A percentile compares a stretch with the other conserved stretches of the same genome.
Evolutionary conservation across 2,888 invertebrate species (phyloP).

Genomic region (Drosophila buzzatii): DNA sequence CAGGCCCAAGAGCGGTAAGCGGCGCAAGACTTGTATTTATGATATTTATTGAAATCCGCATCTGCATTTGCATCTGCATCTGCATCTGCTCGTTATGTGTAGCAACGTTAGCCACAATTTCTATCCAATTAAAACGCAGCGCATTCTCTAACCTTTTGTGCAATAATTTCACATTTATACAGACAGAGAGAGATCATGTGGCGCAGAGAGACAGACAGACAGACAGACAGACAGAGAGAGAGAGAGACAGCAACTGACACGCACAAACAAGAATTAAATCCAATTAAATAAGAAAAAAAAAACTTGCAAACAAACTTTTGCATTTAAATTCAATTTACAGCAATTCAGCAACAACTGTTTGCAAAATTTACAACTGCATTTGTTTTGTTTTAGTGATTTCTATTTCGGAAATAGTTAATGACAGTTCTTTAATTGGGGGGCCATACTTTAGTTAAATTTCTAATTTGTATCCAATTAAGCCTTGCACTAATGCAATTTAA

Average conservation of each 20-base stretch:
- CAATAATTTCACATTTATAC: slow-evolving; percentile 19
- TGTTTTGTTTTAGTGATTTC: slow-evolving; percentile 5
- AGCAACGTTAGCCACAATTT: slow-evolving; percentile 48
- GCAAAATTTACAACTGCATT: slow-evolving; percentile 25
- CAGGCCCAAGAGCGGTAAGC: not conserved
- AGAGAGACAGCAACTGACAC: not conserved
- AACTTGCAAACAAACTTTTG: slow-evolving; percentile 35
- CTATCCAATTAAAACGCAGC: slow-evolving; percentile 72
- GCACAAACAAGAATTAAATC: slow-evolving; percentile 33
- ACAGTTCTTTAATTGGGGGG: slow-evolving; percentile 36
- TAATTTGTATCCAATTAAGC: not conserved
- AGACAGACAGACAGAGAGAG: not conserved
- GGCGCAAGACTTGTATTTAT: slow-evolving; percentile 20
- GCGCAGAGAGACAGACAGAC: too few species aligned
- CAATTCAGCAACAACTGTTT: slow-evolving; percentile 42
- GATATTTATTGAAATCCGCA: slow-evolving; percentile 69
- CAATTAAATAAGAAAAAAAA: slow-evolving; percentile 44
- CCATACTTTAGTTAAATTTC: not conserved
- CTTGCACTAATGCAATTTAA: not conserved
- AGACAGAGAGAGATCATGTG: not conserved
- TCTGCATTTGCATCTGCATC: slow-evolving; percentile 30
- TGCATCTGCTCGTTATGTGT: slow-evolving; percentile 32
- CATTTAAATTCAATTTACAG: slow-evolving; percentile 37
- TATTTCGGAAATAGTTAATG: slow-evolving; percentile 19
- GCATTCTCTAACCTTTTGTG: slow-evolving; percentile 51